Evolutionary conservation across 2,797 vertebrate genomes (phyloP), one percentile per base, ranked within the genome.

Genomic region (Cryptoblepharus egeriae): DNA sequence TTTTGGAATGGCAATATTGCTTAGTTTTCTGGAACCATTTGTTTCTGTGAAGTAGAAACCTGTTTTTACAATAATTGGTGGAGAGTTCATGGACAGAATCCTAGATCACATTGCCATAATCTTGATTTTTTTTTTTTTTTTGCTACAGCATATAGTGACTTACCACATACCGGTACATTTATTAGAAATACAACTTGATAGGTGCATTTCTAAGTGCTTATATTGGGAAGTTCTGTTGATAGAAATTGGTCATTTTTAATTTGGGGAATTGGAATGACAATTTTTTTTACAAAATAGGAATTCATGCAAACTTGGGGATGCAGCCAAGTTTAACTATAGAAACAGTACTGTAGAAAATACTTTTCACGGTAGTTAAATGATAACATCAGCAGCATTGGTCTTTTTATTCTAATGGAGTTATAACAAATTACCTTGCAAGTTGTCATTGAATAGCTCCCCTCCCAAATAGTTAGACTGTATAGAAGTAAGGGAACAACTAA

Each of bases 81-180:
- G 0, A 39, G 63, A 74, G 42, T 28, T 74, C 55, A 55, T 74
- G 71, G 71, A 57, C 52, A 75, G 26, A 63, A 76, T 85, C 77
- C 35, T 76, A 83, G 84, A 58, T 30, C 30, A 79, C 68, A 12
- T 39, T 73, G 12, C 77, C 37, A 18, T 73, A 84, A 58, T 83
- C 67, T 83, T 49, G 67, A 69, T 77, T n/a, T n/a, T n/a, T n/a
- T n/a, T n/a, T 78, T 91, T 84, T 26, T 87, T 86, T 80, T 57
- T 81, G 64, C 72, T 89, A 82, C 63, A 70, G 72, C 83, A 93
- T 74, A 75, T 39, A 73, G 87, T 93, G 88, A 92, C 87, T 90
- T 93, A 94, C 93, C 90, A 86, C 87, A 91, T 60, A n/a, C n/a
- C n/a, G n/a, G n/a, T n/a, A 83, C 82, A 82, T 77, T 88, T 84